A percentile compares a stretch with the other conserved stretches of the same genome.
These are phyloP conservation scores for Phoebastria nigripes DNA, from an alignment of 2,797 vertebrate species.

Conservation along the genomic window DNA sequence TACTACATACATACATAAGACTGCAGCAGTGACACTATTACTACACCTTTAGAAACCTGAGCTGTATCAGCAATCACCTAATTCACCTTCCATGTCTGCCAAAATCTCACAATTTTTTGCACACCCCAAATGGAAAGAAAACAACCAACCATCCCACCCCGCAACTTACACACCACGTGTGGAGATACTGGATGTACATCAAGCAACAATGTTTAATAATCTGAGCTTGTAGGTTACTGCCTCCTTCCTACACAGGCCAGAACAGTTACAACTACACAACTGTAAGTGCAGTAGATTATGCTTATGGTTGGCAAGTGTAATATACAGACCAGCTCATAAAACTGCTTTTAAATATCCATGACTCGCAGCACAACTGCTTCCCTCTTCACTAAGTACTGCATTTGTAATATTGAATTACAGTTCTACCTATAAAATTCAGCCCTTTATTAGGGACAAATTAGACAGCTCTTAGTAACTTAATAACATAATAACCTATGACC, in stretches of 20 bases:
- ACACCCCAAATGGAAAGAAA: background rate
- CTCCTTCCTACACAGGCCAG: background rate
- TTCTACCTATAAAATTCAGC: background rate
- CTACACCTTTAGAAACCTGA: background rate
- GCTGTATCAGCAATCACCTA: background rate
- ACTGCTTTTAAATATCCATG: background rate
- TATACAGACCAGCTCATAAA: background rate
- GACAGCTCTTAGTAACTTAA: background rate
- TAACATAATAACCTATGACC: background rate
- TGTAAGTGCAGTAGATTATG: background rate
- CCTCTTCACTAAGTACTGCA: background rate
- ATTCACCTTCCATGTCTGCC: accelerated
- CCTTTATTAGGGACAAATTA: slow-evolving; percentile 4
- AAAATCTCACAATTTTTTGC: background rate
- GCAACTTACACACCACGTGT: accelerated
- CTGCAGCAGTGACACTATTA: background rate
- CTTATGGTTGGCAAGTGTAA: background rate
- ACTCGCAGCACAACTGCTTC: background rate
- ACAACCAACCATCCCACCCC: background rate
- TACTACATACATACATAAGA: background rate
- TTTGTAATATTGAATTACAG: background rate
- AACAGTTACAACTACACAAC: background rate
- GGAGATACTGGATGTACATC: background rate
- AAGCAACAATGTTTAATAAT: background rate
- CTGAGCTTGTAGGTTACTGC: background rate